Evolutionary conservation across 2,888 invertebrate species (phyloP), one percentile per base, ranked within the genome.

Genomic region (Elysia crispata): DNA sequence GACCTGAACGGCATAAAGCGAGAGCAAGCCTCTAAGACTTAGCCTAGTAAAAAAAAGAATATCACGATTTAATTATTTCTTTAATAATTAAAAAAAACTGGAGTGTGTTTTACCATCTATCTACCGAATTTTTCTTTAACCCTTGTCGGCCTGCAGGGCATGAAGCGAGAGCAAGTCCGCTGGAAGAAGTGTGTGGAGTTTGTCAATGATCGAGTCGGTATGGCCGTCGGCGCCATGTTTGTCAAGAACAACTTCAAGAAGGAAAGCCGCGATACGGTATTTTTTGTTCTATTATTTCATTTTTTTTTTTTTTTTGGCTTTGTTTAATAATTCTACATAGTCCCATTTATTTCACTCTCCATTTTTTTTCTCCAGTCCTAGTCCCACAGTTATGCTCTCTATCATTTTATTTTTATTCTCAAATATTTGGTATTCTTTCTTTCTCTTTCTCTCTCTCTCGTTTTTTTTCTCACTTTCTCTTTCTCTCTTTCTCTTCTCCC

Each of bases 101-200:
- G n/a, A n/a, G n/a, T n/a, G n/a, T n/a, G n/a, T n/a, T n/a, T n/a
- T n/a, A n/a, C n/a, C n/a, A n/a, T n/a, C n/a, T n/a, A n/a, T n/a
- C n/a, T n/a, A n/a, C n/a, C n/a, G n/a, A n/a, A n/a, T n/a, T n/a
- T n/a, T n/a, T n/a, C n/a, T n/a, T n/a, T n/a, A n/a, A n/a, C n/a
- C n/a, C n/a, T n/a, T n/a, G n/a, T n/a, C n/a, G 5, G 8, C 49
- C 62, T 25, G 20, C 81, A 91, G 91, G 91, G 91, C 20, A 87
- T 91, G 30, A 85, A 86, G n/a, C 79, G 86, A 77, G 90, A 89
- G 74, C 88, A 87, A 70, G 87, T 89, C 0, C 93, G 98, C 83
- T 98, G 98, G 98, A 97, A 97, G 91, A 96, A 95, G 85, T 98
- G 98, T 91, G 96, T 98, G 8, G 95, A 95, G 0, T 96, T 97